A percentile compares a stretch with the other conserved stretches of the same genome.
These are phyloP conservation scores for Xenops minutus DNA, from an alignment of 2,797 vertebrate species.

Conservation along the genomic window DNA sequence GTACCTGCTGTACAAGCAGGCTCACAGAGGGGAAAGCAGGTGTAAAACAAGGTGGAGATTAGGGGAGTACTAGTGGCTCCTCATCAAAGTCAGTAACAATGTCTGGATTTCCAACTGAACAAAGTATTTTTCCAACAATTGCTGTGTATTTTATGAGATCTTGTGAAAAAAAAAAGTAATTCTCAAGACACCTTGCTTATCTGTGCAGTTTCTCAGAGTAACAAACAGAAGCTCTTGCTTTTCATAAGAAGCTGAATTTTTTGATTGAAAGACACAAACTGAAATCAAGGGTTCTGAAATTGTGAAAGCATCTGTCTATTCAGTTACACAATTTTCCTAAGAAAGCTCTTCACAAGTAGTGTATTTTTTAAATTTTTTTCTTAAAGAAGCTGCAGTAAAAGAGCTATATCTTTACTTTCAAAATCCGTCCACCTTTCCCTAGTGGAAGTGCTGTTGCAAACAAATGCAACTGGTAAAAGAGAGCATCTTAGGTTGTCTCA, in stretches of 20 bases:
- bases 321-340: not conserved
- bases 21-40: not conserved
- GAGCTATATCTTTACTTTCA: not conserved
- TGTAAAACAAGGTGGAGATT: not conserved
- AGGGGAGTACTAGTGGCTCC: not conserved
- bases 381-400: not conserved
- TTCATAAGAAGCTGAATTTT: not conserved
- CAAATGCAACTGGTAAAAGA: no score
- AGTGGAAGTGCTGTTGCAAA: not conserved
- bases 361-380: not conserved
- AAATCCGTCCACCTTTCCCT: not conserved
- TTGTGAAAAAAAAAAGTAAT: not conserved
- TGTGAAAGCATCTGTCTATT: not conserved
- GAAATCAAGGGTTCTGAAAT: not conserved
- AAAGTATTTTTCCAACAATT: not conserved
- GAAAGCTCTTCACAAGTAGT: not conserved
- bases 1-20: not conserved
- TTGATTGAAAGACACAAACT: not conserved
- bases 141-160: not conserved
- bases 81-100: not conserved
- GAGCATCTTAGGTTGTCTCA: not conserved
- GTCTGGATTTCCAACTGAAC: not conserved
- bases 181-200: not conserved
- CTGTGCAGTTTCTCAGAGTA: not conserved
- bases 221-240: not conserved